Percentiles rank a stretch among this genome's conserved stretches.
Evolutionary conservation across 2,113 vertebrate species (phyloP).

Genomic region (Turdus rufiventris): DNA sequence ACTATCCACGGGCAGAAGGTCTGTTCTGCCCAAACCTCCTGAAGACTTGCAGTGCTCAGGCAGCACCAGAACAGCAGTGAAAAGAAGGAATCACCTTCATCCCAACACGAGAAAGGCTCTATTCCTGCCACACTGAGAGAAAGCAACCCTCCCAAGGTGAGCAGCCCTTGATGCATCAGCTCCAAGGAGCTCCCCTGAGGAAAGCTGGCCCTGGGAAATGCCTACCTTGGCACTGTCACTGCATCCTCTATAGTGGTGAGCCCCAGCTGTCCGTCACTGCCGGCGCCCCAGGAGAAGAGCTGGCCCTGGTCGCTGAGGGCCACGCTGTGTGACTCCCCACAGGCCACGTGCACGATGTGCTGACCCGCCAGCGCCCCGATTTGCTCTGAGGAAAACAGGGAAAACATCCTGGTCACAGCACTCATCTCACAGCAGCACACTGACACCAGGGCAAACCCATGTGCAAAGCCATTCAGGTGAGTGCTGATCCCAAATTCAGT

Average conservation of each 20-base stretch:
- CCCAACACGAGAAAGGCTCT: accelerated
- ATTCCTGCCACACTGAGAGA: neutral
- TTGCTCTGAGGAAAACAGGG: slow-evolving; percentile 75
- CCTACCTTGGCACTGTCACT: slow-evolving; percentile 88
- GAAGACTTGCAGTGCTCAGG: neutral
- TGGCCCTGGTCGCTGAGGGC: slow-evolving; percentile 90
- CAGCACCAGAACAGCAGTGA: neutral
- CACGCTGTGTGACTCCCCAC: slow-evolving; percentile 86
- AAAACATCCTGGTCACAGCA: neutral
- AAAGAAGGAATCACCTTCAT: neutral
- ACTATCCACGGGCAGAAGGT: accelerated
- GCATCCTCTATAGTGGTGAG: slow-evolving; percentile 81
- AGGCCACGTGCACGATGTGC: slow-evolving; percentile 86
- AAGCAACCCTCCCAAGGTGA: neutral
- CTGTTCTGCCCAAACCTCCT: neutral
- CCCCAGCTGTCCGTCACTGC: slow-evolving; percentile 88
- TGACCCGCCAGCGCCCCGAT: slow-evolving; percentile 87
- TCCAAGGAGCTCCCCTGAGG: neutral
- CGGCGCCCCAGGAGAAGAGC: slow-evolving; percentile 91
- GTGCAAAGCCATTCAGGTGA: neutral
- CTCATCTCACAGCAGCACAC: neutral
- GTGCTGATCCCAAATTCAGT: neutral
- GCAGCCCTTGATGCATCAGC: neutral
- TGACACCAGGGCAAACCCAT: neutral
- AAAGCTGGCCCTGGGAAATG: neutral